Conservation (phyloP, 2,113 vertebrate species). For the Pituophis catenifer region DNA sequence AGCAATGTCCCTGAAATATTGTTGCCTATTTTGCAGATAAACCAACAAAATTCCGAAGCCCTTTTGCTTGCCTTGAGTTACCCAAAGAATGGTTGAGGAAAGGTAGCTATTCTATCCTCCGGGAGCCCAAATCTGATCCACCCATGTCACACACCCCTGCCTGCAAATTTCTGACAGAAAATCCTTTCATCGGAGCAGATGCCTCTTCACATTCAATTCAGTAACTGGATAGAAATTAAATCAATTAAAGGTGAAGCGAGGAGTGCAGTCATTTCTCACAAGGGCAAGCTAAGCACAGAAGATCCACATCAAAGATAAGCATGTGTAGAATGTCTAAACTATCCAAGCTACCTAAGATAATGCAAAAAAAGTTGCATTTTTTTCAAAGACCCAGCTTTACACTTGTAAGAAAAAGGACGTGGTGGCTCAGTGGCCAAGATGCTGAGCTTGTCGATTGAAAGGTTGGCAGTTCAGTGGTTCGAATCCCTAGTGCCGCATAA, state of each 20-base stretch:
- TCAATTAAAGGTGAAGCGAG: slow-evolving; percentile 1
- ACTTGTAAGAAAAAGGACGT: neutral
- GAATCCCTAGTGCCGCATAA: too few relatives aligned
- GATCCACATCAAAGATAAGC: neutral
- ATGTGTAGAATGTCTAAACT: neutral
- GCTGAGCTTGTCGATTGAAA: too few relatives aligned
- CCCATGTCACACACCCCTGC: neutral
- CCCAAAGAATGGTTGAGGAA: neutral
- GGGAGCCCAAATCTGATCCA: slow-evolving; percentile 12
- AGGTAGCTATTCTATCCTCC: neutral
- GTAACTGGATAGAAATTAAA: slow-evolving; percentile 32
- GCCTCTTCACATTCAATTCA: slow-evolving; percentile 7
- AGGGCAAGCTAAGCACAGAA: slow-evolving; percentile 14
- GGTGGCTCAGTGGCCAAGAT: too few relatives aligned
- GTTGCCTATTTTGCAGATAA: neutral
- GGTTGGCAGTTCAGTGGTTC: too few relatives aligned
- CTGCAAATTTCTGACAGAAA: slow-evolving; percentile 15
- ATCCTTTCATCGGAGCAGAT: neutral
- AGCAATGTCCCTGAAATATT: neutral
- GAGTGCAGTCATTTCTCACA: neutral
- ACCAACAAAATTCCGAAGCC: neutral
- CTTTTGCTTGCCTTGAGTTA: neutral
- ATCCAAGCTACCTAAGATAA: neutral
- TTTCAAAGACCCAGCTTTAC: neutral
- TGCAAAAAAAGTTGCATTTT: neutral